These are phyloP conservation scores for Stenchaetothrips biformis DNA, from an alignment of 2,888 invertebrate species.

Conservation along the genomic window DNA sequence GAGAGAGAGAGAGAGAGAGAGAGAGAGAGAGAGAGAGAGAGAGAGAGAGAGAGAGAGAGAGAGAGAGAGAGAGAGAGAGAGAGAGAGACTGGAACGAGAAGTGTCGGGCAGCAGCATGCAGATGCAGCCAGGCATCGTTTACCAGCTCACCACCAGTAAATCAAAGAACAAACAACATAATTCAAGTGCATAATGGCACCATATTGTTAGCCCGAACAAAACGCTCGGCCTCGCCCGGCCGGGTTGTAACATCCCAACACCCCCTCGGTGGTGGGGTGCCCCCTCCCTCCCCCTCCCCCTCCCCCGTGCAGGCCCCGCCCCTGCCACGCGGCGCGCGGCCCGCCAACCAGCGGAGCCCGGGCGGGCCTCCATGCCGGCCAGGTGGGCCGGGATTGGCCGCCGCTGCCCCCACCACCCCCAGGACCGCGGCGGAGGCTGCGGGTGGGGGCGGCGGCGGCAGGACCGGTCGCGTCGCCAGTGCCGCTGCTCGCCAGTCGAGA, in stretches of 20 bases:
- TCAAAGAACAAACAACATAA: conserved; percentile 25
- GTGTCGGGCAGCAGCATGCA: neutral
- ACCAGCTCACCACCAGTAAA: conserved; percentile 20
- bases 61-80: too few relatives aligned
- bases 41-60: too few relatives aligned
- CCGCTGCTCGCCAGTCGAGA: neutral
- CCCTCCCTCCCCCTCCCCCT: too few relatives aligned
- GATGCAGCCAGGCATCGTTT: neutral
- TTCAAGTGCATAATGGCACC: conserved; percentile 18
- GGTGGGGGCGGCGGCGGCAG: conserved; percentile 20
- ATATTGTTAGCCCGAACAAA: conserved; percentile 10
- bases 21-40: neutral
- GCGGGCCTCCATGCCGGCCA: too few relatives aligned
- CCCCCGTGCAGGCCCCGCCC: conserved; percentile 29
- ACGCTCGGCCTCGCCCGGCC: neutral
- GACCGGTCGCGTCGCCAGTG: neutral
- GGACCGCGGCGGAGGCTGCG: conserved; percentile 14
- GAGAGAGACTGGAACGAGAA: neutral
- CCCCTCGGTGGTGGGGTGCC: too few relatives aligned
- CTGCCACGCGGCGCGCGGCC: conserved; percentile 33
- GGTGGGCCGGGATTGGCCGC: too few relatives aligned
- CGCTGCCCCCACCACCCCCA: neutral
- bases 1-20: neutral
- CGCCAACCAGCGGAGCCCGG: conserved; percentile 8
- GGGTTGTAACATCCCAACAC: too few relatives aligned